Evolutionary conservation across 1,140 invertebrate genomes (phyloP), one percentile per base, ranked within the genome.

Genomic region (Daktulosphaira vitifoliae): DNA sequence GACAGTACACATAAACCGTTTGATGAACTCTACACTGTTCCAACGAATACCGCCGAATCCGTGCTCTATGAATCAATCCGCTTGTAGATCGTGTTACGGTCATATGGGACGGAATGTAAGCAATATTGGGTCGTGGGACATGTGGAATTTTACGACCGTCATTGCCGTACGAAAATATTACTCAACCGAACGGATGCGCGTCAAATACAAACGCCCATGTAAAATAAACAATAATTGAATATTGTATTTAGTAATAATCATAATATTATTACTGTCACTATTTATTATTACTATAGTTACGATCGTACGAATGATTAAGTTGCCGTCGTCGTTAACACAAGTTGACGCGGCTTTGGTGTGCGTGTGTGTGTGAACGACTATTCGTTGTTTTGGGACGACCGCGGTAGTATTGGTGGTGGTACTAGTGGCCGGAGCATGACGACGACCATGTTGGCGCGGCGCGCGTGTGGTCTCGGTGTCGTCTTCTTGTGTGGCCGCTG

Each of bases 401-500:
- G n/a, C n/a, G n/a, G 33, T 23, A 13, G n/a, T 38, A 13, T 22
- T 22, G 38, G 39, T 16, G 37, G 51, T 18, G 5, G 44, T 48
- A 8, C n/a, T 15, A 15, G 44, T 44, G 38, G 23, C 53, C 29
- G 29, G 29, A 11, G 11, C 5, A 33, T 11, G 5, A 11, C 29
- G 11, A 33, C 29, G 29, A 33, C 29, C 5, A 6, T 33, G 29
- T 33, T 33, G 29, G 53, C 53, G 26, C 7, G 23, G 23, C 15
- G 23, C 39, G n/a, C 38, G 25, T 38, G 44, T 38, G 39, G 42
- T 39, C 39, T 29, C 54, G 42, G 39, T 29, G 42, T 46, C 42
- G 56, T 59, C 56, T 62, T 46, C 56, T 62, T 62, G 56, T 62
- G 56, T 62, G 56, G 56, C 42, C 54, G 4, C 42, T 23, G 56